Evolutionary conservation across 2,113 vertebrate genomes (phyloP).

Genomic region (Pseudorectes ferrugineus): DNA sequence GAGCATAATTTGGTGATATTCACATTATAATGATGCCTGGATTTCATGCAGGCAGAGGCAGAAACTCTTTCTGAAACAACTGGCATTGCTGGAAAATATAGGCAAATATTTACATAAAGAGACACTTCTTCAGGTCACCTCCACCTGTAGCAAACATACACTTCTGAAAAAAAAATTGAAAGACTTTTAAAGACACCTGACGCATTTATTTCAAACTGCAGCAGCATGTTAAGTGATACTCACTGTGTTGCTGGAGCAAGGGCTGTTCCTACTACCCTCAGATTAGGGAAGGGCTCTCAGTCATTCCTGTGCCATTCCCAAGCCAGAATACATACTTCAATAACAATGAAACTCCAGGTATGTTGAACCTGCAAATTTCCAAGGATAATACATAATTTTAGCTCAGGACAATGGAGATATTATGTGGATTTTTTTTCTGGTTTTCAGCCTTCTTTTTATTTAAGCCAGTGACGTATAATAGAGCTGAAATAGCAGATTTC

Average conservation of each 20-base stretch:
- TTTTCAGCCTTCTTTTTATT: neutral
- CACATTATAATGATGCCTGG: neutral
- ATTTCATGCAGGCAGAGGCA: neutral
- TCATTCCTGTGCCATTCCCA: neutral
- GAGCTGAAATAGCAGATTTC: neutral
- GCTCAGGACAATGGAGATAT: neutral
- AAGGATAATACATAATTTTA: neutral
- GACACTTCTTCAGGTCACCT: neutral
- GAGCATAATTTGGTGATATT: neutral
- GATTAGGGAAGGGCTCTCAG: neutral
- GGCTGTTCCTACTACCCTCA: neutral
- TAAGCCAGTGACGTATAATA: neutral
- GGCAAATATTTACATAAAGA: neutral
- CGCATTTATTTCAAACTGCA: neutral
- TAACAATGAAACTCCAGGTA: neutral
- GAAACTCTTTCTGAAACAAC: neutral
- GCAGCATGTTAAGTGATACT: neutral
- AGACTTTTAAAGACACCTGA: neutral
- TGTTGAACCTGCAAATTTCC: neutral
- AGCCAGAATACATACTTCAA: neutral
- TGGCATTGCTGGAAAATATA: neutral
- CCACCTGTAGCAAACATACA: neutral
- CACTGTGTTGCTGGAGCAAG: neutral
- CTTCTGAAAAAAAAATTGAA: neutral
- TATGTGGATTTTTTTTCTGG: neutral